Evolutionary conservation across 2,888 invertebrate genomes (phyloP).

Genomic region (Scelioninae gen. 1): DNA sequence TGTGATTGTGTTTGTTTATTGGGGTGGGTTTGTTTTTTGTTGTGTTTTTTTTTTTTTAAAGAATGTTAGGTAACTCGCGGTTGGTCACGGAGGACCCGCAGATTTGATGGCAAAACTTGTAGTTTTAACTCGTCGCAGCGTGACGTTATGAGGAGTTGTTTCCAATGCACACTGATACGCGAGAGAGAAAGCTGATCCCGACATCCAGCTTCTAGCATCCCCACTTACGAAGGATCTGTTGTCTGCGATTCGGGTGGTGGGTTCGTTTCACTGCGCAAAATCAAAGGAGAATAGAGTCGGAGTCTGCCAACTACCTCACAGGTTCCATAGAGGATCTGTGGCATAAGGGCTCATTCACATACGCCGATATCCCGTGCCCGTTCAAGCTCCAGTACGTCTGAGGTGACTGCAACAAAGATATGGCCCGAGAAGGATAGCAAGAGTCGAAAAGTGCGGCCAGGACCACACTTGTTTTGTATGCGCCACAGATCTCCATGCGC

Average conservation of each 20-base stretch:
- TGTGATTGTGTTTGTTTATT: too few relatives aligned
- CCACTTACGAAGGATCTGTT: conserved; percentile 66
- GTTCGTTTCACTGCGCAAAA: conserved; percentile 74
- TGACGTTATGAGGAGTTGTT: conserved; percentile 75
- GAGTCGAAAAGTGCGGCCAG: too few relatives aligned
- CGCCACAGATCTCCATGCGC: too few relatives aligned
- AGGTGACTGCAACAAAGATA: too few relatives aligned
- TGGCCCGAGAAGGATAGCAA: too few relatives aligned
- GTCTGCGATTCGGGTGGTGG: conserved; percentile 66
- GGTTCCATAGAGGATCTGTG: conserved; percentile 37
- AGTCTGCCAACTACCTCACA: conserved; percentile 25
- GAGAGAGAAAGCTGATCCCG: conserved; percentile 70
- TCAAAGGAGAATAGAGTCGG: conserved; percentile 60
- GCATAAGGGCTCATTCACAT: conserved; percentile 64
- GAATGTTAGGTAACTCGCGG: too few relatives aligned
- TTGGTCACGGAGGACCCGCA: too few relatives aligned
- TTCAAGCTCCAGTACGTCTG: too few relatives aligned
- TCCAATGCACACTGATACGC: conserved; percentile 75
- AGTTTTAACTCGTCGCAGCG: conserved; percentile 61
- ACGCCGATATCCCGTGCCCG: too few relatives aligned
- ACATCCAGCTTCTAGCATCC: conserved; percentile 76
- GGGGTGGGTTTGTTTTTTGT: too few relatives aligned
- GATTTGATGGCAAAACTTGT: conserved; percentile 47
- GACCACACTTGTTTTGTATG: too few relatives aligned
- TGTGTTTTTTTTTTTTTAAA: too few relatives aligned